These are phyloP conservation scores for Liopterus haemorrhoidalis DNA, from an alignment of 2,888 invertebrate species.

Conservation along the genomic window DNA sequence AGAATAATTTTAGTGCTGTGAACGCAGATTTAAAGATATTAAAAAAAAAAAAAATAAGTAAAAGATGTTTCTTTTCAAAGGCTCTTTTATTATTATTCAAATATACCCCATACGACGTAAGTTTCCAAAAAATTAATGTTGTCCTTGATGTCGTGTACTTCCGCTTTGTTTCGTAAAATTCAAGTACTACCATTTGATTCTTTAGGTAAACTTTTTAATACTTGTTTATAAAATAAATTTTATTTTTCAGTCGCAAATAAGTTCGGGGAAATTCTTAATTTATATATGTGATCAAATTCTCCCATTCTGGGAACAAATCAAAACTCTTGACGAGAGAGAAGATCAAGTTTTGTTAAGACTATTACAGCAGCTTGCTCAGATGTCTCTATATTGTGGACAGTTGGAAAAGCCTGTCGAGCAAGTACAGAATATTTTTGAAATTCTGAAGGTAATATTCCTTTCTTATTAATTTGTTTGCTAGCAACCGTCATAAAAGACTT, in stretches of 20 bases:
- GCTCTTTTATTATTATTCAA: no score
- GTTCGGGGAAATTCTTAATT: constrained; percentile 75
- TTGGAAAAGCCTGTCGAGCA: constrained; percentile 68
- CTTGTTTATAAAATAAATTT: constrained; percentile 18
- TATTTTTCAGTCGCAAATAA: constrained; percentile 67
- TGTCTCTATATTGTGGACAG: constrained; percentile 69
- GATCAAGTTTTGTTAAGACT: constrained; percentile 69
- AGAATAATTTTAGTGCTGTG: no score
- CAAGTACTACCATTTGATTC: constrained; percentile 1
- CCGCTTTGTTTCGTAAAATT: background rate
- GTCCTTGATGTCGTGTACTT: no score
- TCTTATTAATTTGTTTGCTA: no score
- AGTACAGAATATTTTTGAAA: constrained; percentile 69
- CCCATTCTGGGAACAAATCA: constrained; percentile 64
- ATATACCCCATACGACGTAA: no score
- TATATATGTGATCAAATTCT: constrained; percentile 82
- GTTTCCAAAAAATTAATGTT: no score
- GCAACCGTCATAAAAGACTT: no score
- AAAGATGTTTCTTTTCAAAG: no score
- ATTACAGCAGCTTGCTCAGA: constrained; percentile 80
- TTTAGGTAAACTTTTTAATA: no score
- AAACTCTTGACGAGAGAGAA: constrained; percentile 51
- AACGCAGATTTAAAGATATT: no score
- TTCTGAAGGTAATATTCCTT: constrained; percentile 72
- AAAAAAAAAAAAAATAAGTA: no score